Evolutionary conservation across 2,797 vertebrate species (phyloP), one percentile per base, ranked within the genome.

Genomic region (Ptychadena robeensis): DNA sequence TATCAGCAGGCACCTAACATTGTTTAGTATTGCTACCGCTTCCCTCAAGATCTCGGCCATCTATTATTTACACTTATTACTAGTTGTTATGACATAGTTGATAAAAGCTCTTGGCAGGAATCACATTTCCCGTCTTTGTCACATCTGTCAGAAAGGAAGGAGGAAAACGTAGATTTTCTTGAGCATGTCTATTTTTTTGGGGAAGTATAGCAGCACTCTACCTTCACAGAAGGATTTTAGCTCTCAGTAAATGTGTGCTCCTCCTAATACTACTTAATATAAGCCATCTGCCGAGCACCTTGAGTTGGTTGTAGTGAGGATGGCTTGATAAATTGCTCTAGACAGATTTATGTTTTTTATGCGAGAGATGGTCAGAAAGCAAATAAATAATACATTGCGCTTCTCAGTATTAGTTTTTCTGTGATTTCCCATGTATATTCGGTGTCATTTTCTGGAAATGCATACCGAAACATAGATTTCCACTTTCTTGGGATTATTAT

Each of bases 51-150:
- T 93, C 85, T 86, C 87, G 89, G 88, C 88, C 94, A 96, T 97
- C 94, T 95, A 96, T 97, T 97, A 96, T 97, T 97, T 94, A 97
- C 94, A 93, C 94, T 93, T 95, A 95, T 96, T 95, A 95, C 93
- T 89, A 91, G 91, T 94, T 96, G 94, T 96, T 96, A 96, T 94
- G 95, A 95, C 92, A 91, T 92, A 94, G 91, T 92, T 93, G 93
- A 94, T 96, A 95, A 95, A 94, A 94, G 94, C 94, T 95, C 93
- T 93, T 96, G 94, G 94, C 95, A 95, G 94, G 89, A 88, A 88
- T 92, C 82, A 81, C 89, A 88, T 94, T 94, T 91, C 86, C 89
- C 92, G 91, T 93, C 93, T 94, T 93, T 94, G 94, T 95, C 92
- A 90, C 93, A 93, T 92, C 95, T 95, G 93, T 92, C 93, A 92